Evolutionary conservation across 2,797 vertebrate species (phyloP), one percentile per base, ranked within the genome.

Genomic region (Smutsia temminckii): DNA sequence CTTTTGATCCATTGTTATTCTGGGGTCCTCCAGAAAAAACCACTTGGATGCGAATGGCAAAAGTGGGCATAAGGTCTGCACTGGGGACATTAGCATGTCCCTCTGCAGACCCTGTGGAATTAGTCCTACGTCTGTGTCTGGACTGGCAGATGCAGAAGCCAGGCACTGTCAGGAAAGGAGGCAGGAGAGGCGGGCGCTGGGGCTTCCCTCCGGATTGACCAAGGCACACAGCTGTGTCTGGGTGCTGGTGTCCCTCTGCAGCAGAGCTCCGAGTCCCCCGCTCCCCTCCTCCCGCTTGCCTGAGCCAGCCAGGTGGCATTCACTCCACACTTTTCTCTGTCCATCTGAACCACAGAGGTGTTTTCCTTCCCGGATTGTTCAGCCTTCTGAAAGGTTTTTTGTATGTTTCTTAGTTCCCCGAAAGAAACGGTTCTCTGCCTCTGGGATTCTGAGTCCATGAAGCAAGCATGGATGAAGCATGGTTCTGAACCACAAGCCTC

Each of bases 1-100:
- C 83, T 96, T 96, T 90, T 59, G 83, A 94, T 96, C 79, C 34
- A 61, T 66, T 23, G 3, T 49, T 92, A 57, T 69, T 94, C 51
- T 68, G 49, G 55, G 86, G 66, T 71, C 74, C 74, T 96, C 77
- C 37, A 93, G 63, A 87, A 90, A 85, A 64, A n/a, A 40, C 5
- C 21, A 16, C n/a, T 89, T 34, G 34, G 79, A 80, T 77, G 40
- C 4, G 10, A 94, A 78, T 55, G 79, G 87, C 51, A 23, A 83
- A 86, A 86, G 79, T n/a, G 83, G 68, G 71, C n/a, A 59, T 53
- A 37, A 71, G n/a, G 74, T 34, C 87, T 91, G 27, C 5, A 57
- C 32, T 4, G 61, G 78, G 81, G 46, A 72, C n/a, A 27, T 34
- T 66, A 74, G 21, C 17, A 85, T 69, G 32, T 93, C 64, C 18